Conservation (phyloP, 2,797 vertebrate species). For the Falco peregrinus region DNA sequence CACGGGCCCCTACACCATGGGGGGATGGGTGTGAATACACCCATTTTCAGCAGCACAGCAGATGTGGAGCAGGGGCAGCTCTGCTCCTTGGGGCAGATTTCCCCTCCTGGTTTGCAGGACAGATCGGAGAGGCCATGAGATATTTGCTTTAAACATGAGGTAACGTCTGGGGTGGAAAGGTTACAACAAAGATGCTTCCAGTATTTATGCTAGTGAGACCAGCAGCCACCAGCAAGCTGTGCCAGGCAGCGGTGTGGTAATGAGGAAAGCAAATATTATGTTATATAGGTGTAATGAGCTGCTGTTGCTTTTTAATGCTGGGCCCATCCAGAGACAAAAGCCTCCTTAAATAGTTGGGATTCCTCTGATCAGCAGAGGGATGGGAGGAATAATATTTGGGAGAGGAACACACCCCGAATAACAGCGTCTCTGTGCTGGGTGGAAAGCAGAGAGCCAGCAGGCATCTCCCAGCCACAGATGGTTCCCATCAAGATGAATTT, state of each 20-base stretch:
- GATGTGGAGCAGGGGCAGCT: not conserved
- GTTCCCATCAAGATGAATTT: conserved; percentile 49
- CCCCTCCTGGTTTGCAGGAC: not conserved
- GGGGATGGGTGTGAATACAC: rapidly evolving
- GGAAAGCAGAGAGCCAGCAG: conserved; percentile 5
- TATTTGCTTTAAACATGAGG: not conserved
- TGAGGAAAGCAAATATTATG: conserved; percentile 41
- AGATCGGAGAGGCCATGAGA: rapidly evolving
- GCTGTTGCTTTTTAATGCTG: not conserved
- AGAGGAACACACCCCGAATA: not conserved
- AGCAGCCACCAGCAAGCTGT: conserved; percentile 35
- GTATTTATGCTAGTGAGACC: not conserved
- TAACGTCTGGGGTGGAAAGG: not conserved
- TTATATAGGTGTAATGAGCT: not conserved
- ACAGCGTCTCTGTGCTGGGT: not conserved
- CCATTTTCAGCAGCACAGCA: not conserved
- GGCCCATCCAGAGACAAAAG: not conserved
- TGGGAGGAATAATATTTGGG: conserved; percentile 38
- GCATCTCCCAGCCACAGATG: conserved; percentile 29
- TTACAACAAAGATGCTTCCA: not conserved
- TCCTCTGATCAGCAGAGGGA: not conserved
- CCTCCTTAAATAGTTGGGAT: conserved; percentile 33
- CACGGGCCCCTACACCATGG: rapidly evolving
- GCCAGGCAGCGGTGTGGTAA: not conserved
- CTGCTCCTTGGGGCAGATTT: not conserved